phyloP scores from a whole-genome alignment of 2,888 invertebrate genomes.

The Folsomia candida region DNA sequence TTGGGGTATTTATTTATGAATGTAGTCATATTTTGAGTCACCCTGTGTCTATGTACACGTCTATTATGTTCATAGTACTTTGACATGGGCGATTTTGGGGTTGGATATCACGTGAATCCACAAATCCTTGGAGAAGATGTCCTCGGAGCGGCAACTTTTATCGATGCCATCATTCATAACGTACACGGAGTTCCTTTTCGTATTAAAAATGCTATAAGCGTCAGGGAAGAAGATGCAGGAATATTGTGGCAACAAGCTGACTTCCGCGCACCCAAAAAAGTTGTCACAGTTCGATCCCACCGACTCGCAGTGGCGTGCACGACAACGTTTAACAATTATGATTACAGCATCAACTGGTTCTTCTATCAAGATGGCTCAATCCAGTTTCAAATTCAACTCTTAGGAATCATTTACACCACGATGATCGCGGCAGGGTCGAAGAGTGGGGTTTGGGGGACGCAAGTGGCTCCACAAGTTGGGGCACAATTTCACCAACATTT shows the following conservation, averaged over 20 bases:
- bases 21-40: too few species aligned
- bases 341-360: slow-evolving; percentile 33
- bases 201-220: slow-evolving; percentile 20
- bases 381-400: slow-evolving; percentile 21
- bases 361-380: slow-evolving; percentile 37
- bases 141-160: slow-evolving; percentile 21
- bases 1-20: too few species aligned
- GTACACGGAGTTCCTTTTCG: slow-evolving; percentile 9
- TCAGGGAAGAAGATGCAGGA: slow-evolving; percentile 36
- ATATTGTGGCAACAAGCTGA: slow-evolving; percentile 35
- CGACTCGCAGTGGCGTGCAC: slow-evolving; percentile 19
- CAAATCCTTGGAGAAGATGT: slow-evolving; percentile 25
- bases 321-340: slow-evolving; percentile 30
- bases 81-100: slow-evolving; percentile 32
- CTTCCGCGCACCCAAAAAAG: slow-evolving; percentile 11
- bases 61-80: slow-evolving; percentile 15
- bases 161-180: slow-evolving; percentile 25
- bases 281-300: slow-evolving; percentile 7
- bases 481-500: slow-evolving; percentile 36
- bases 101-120: slow-evolving; percentile 14
- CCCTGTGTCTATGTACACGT: too few species aligned
- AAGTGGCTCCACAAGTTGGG: slow-evolving; percentile 20
- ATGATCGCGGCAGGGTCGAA: slow-evolving; percentile 6
- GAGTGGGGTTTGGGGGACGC: neutral
- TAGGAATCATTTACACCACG: slow-evolving; percentile 24